A percentile compares a stretch with the other conserved stretches of the same genome.
These are phyloP conservation scores for Kryphioiulus occultus DNA, from an alignment of 2,888 invertebrate genomes.

Conservation along the genomic window DNA sequence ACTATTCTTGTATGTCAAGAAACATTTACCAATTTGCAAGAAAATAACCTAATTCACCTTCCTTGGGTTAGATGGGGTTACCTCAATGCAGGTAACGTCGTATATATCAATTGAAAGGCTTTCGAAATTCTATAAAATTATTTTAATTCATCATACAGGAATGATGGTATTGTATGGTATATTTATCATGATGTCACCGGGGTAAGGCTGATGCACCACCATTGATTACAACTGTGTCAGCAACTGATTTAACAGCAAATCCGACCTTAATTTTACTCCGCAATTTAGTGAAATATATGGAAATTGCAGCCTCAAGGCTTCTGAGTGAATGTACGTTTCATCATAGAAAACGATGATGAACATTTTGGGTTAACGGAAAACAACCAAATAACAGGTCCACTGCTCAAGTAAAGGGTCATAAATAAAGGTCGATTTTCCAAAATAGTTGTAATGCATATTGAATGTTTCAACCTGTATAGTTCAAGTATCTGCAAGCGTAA, in stretches of 20 bases:
- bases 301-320: not conserved
- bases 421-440: not conserved
- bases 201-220: not conserved
- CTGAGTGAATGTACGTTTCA: not conserved
- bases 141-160: not conserved
- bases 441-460: not conserved
- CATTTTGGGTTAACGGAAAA: not conserved
- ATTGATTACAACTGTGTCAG: constrained; percentile 18
- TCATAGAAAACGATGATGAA: not conserved
- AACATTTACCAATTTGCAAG: too few relatives aligned
- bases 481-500: not conserved
- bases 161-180: not conserved
- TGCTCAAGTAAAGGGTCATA: not conserved
- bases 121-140: not conserved
- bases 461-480: not conserved
- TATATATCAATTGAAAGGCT: not conserved
- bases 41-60: too few relatives aligned
- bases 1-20: too few relatives aligned
- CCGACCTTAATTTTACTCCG: not conserved
- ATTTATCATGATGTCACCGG: not conserved
- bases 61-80: too few relatives aligned
- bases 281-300: not conserved
- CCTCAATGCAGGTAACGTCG: too few relatives aligned
- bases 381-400: not conserved
- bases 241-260: not conserved